These are phyloP conservation scores for Stegastes partitus DNA, from an alignment of 2,113 vertebrate genomes.

Conservation along the genomic window DNA sequence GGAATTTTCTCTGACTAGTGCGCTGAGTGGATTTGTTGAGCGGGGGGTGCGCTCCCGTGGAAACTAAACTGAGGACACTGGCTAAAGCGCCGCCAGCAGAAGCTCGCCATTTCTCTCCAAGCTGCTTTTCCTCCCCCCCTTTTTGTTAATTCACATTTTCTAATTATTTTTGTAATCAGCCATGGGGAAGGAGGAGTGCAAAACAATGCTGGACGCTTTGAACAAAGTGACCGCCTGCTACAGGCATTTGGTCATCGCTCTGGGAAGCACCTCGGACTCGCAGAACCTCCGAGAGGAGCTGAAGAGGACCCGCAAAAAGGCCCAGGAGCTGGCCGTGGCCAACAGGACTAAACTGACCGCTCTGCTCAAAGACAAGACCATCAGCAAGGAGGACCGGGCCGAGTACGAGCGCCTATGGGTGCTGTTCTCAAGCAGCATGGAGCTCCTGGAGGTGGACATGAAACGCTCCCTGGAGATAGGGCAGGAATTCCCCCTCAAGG, in stretches of 20 bases:
- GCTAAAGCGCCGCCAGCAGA: conserved; percentile 1
- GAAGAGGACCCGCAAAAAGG: conserved; percentile 93
- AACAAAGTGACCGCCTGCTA: conserved; percentile 96
- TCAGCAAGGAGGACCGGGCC: conserved; percentile 90
- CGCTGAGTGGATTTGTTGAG: conserved; percentile 74
- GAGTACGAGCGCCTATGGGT: conserved; percentile 98
- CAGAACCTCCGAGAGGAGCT: conserved; percentile 95
- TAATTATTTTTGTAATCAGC: neutral
- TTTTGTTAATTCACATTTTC: conserved; percentile 20
- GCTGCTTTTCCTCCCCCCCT: conserved; percentile 6
- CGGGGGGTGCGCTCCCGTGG: conserved; percentile 63
- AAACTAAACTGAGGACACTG: conserved; percentile 69
- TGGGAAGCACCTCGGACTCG: conserved; percentile 95
- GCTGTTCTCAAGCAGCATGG: conserved; percentile 95
- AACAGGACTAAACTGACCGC: conserved; percentile 90
- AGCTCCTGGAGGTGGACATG: conserved; percentile 97
- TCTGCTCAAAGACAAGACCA: conserved; percentile 89
- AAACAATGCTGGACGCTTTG: conserved; percentile 94
- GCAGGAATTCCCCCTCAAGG: conserved; percentile 92
- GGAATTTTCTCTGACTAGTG: conserved; percentile 73
- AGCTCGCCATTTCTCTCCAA: conserved; percentile 43
- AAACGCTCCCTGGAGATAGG: conserved; percentile 92
- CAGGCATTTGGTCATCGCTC: conserved; percentile 93
- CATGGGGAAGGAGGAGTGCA: conserved; percentile 96
- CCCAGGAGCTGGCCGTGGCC: conserved; percentile 92